Conservation (phyloP, 2,113 vertebrate species). For the Lepus americanus region DNA sequence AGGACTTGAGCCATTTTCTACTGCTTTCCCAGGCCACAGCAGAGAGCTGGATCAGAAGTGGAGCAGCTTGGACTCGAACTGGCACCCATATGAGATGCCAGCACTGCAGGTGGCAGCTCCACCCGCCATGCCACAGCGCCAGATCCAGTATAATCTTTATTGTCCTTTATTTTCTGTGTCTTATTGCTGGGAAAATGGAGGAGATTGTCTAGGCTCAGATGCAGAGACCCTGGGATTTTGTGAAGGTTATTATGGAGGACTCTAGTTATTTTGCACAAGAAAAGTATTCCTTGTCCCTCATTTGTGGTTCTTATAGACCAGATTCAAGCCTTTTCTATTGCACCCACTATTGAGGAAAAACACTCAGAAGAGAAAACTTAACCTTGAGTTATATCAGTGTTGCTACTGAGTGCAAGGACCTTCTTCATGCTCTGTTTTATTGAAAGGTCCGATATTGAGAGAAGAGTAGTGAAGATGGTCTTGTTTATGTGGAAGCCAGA, state of each 20-base stretch:
- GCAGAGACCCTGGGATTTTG: neutral
- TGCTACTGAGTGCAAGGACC: neutral
- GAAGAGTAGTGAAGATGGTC: neutral
- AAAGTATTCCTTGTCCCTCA: neutral
- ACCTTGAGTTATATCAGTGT: neutral
- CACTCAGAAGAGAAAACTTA: neutral
- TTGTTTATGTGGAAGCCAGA: neutral
- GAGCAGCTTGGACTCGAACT: no score
- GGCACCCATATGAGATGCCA: no score
- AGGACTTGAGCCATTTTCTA: no score
- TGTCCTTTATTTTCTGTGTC: neutral
- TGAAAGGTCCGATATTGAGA: neutral
- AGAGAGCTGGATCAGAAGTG: no score
- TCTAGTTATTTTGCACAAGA: neutral
- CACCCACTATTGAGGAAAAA: neutral
- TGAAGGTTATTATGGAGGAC: neutral
- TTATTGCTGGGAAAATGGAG: neutral
- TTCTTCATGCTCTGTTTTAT: neutral
- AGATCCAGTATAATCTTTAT: neutral
- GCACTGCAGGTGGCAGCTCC: no score
- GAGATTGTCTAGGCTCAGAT: neutral
- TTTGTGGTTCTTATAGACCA: neutral
- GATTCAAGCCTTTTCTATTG: neutral
- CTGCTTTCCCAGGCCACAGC: no score
- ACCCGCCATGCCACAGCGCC: no score